Evolutionary conservation across 2,113 vertebrate genomes (phyloP).

Genomic region (Ornithorhynchus anatinus): DNA sequence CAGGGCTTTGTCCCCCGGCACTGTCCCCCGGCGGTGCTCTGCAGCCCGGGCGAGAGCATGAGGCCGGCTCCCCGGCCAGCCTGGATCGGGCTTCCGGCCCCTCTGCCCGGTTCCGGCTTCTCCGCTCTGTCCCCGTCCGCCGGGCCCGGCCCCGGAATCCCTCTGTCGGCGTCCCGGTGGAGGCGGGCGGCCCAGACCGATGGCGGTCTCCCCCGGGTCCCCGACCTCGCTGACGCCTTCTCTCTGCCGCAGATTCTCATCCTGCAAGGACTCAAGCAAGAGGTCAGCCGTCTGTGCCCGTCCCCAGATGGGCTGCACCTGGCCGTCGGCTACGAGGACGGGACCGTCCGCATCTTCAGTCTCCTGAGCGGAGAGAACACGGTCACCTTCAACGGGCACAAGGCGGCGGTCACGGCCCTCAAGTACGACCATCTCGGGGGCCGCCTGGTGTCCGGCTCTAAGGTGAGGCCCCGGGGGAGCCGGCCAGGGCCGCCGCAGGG

Average conservation of each 20-base stretch:
- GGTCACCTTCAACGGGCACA: constrained; percentile 93
- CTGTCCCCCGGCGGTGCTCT: too few relatives aligned
- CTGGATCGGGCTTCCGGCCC: too few relatives aligned
- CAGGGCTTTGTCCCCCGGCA: too few relatives aligned
- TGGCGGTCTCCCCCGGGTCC: too few relatives aligned
- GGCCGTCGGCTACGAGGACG: constrained; percentile 93
- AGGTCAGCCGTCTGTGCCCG: constrained; percentile 87
- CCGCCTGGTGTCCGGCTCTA: constrained; percentile 89
- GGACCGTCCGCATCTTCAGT: constrained; percentile 86
- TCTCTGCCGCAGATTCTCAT: constrained; percentile 92
- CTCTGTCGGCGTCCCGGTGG: too few relatives aligned
- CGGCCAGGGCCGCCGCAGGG: background rate
- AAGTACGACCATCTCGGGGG: constrained; percentile 88
- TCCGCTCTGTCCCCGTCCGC: too few relatives aligned
- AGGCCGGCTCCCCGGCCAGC: too few relatives aligned
- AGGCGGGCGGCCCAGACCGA: too few relatives aligned
- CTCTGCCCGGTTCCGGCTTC: too few relatives aligned
- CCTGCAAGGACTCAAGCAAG: constrained; percentile 88
- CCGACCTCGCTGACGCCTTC: too few relatives aligned
- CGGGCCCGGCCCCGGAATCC: too few relatives aligned
- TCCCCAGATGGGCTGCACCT: constrained; percentile 89
- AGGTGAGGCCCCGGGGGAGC: constrained; percentile 69
- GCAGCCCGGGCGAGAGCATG: too few relatives aligned
- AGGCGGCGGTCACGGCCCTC: constrained; percentile 83
- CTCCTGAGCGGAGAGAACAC: constrained; percentile 84